Evolutionary conservation across 1,140 invertebrate genomes (phyloP).

Genomic region (Lamellibrachia luymesi): DNA sequence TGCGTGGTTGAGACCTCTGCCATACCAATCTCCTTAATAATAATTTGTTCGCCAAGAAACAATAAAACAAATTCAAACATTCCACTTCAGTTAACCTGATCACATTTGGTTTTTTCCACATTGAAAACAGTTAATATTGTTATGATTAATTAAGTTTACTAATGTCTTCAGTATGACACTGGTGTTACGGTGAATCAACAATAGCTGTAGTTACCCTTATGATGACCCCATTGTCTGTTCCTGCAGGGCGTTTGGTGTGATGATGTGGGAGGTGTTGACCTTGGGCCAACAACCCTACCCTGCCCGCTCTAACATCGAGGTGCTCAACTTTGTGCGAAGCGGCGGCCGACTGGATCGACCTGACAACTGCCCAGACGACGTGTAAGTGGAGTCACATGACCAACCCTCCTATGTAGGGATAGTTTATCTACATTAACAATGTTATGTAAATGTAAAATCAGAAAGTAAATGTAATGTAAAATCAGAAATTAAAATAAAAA

Average conservation of each 20-base stretch:
- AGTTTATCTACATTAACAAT: no score
- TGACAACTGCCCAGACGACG: conserved; percentile 74
- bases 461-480: no score
- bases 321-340: conserved; percentile 81
- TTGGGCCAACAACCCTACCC: conserved; percentile 94
- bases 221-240: not conserved
- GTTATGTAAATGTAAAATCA: no score
- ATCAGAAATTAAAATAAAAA: no score
- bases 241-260: conserved; percentile 80
- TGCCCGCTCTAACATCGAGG: conserved; percentile 85
- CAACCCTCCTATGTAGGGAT: no score
- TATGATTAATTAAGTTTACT: not conserved
- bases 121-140: not conserved
- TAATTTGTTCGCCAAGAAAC: no score
- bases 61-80: no score
- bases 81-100: no score
- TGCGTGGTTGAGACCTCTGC: no score
- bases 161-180: no score
- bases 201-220: not conserved
- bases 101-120: not conserved
- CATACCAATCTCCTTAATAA: no score
- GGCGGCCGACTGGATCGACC: conserved; percentile 77
- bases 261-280: conserved; percentile 96
- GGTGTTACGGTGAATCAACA: not conserved
- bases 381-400: conserved; percentile 63